Evolutionary conservation across 2,888 invertebrate genomes (phyloP), one percentile per base, ranked within the genome.

Genomic region (Hydriomena furcata): DNA sequence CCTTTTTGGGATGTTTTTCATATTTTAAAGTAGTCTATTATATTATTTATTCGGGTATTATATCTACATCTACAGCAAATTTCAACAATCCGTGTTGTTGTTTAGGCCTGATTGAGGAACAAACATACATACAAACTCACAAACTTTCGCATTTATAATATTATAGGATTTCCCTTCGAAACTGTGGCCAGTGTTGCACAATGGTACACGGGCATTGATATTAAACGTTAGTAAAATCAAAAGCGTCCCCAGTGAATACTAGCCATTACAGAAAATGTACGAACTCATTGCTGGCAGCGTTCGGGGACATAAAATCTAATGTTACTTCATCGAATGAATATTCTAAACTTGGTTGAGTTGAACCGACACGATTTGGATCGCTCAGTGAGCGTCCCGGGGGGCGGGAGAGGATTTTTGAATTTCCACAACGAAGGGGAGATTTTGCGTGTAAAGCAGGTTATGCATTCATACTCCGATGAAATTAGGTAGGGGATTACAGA

Each of bases 271-370:
- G 73, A 72, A 82, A 34, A 79, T 76, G 72, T 72, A 66, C 65
- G 63, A 70, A 79, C 71, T 81, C 79, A 82, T 79, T 74, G 78
- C 73, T 68, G 68, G 71, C 68, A 73, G 62, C 70, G 69, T 65
- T 71, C 47, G 57, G 68, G 60, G 62, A 73, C 69, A 68, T 77
- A 71, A 80, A 83, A 78, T 76, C 74, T 81, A 79, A 81, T 82
- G 82, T 72, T 65, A 65, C 70, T 55, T 59, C 66, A 70, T 77
- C 65, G 69, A 75, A 80, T 84, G 78, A 82, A 82, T 84, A 79
- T 82, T 80, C 73, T 73, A 71, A 75, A 75, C 68, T 73, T 61
- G 66, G 66, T 61, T 63, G 62, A 63, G 58, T 47, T 51, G 63
- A 60, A 57, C 52, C 55, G 58, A 55, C n/a, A n/a, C 65, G 65